Conservation (phyloP, 2,888 invertebrate genomes). For the Enchytraeus crypticus region DNA sequence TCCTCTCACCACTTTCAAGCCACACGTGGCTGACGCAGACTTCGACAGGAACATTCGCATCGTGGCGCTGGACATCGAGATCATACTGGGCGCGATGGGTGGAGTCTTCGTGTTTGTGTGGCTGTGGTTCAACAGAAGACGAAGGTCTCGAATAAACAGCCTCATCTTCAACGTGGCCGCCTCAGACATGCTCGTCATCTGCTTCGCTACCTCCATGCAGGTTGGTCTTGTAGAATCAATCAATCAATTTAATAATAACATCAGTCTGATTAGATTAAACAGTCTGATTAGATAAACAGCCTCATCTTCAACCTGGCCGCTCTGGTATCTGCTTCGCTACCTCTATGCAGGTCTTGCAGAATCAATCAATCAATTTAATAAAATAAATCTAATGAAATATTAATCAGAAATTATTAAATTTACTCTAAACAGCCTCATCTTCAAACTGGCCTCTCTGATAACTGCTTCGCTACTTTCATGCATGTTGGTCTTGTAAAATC, state of each 20-base stretch:
- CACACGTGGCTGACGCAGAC: slow-evolving; percentile 36
- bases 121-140: slow-evolving; percentile 35
- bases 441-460: slow-evolving; percentile 45
- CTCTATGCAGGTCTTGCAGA: no score
- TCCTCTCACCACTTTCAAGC: not conserved
- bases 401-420: no score
- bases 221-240: no score
- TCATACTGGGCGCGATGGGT: slow-evolving; percentile 37
- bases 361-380: no score
- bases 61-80: slow-evolving; percentile 33
- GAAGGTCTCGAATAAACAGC: slow-evolving; percentile 40
- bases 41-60: slow-evolving; percentile 34
- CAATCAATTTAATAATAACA: no score
- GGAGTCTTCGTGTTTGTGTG: slow-evolving; percentile 40
- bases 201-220: slow-evolving; percentile 23
- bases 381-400: no score
- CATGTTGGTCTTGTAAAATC: no score
- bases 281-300: no score
- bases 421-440: slow-evolving; percentile 42
- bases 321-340: no score
- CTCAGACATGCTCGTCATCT: slow-evolving; percentile 44
- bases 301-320: no score
- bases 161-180: slow-evolving; percentile 45
- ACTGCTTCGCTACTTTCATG: slow-evolving; percentile 27
- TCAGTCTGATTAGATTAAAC: no score